These are phyloP conservation scores for Otis tarda DNA, from an alignment of 2,113 vertebrate species.

Conservation along the genomic window DNA sequence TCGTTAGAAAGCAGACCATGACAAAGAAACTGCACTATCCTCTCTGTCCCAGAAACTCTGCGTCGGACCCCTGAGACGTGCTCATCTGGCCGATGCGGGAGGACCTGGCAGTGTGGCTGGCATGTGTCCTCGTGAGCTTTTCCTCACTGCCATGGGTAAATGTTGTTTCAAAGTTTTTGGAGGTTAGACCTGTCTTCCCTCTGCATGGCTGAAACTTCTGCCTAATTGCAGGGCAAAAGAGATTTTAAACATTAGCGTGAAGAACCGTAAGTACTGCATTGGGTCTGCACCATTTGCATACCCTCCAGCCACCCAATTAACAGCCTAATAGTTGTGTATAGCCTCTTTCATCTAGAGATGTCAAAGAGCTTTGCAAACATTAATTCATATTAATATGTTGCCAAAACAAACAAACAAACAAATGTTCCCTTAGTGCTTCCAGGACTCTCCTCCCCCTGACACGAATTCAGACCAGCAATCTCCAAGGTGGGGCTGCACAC, in stretches of 20 bases:
- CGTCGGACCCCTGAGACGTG: fast-evolving
- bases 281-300: background rate
- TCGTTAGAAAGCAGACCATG: background rate
- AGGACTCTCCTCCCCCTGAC: background rate
- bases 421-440: background rate
- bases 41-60: background rate
- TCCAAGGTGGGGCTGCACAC: background rate
- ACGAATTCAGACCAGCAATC: fast-evolving
- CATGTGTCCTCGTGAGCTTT: fast-evolving
- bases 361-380: constrained; percentile 36
- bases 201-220: background rate
- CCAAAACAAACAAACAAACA: constrained; percentile 10
- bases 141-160: fast-evolving
- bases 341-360: constrained; percentile 37
- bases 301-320: constrained; percentile 38
- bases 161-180: background rate
- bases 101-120: fast-evolving
- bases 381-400: constrained; percentile 5
- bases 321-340: background rate
- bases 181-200: background rate
- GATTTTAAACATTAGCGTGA: background rate
- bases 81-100: fast-evolving
- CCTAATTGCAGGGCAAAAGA: background rate
- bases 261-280: background rate
- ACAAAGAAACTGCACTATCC: background rate